These are phyloP conservation scores for Heliothis peltigera DNA, from an alignment of 2,888 invertebrate genomes.

Conservation along the genomic window DNA sequence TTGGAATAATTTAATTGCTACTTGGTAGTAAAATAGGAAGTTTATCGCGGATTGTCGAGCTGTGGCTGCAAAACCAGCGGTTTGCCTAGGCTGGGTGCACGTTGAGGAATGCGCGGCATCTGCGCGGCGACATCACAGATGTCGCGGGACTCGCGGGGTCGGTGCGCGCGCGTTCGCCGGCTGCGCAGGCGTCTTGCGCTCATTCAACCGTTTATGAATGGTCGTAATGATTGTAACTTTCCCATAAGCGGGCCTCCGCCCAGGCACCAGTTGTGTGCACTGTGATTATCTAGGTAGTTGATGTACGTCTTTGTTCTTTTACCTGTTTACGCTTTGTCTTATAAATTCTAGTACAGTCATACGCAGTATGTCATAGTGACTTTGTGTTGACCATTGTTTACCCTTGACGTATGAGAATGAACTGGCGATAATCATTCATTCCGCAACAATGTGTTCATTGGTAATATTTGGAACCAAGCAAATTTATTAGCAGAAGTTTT, in stretches of 20 bases:
- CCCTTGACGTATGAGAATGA: conserved; percentile 56
- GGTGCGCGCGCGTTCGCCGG: conserved; percentile 74
- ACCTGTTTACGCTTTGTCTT: conserved; percentile 56
- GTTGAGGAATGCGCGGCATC: conserved; percentile 62
- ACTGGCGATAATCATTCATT: conserved; percentile 46
- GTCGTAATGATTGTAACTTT: conserved; percentile 86
- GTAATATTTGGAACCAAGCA: conserved; percentile 25
- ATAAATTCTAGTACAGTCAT: conserved; percentile 53
- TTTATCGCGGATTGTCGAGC: conserved; percentile 27
- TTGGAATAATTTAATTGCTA: conserved; percentile 36
- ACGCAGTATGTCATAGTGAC: conserved; percentile 51
- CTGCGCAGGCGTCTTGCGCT: conserved; percentile 81
- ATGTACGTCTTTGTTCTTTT: conserved; percentile 65
- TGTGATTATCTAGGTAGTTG: conserved; percentile 64
- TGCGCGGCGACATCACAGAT: conserved; percentile 74
- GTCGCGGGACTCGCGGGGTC: conserved; percentile 73
- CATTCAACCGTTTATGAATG: conserved; percentile 89
- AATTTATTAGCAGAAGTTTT: conserved; percentile 17
- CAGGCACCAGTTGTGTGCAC: conserved; percentile 71
- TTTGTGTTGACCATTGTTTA: conserved; percentile 59
- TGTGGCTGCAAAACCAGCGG: conserved; percentile 21
- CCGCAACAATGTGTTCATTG: conserved; percentile 25
- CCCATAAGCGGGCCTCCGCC: conserved; percentile 84
- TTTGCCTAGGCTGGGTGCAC: conserved; percentile 48
- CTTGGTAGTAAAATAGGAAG: conserved; percentile 35